Evolutionary conservation across 2,113 vertebrate species (phyloP), one percentile per base, ranked within the genome.

Genomic region (Struthidea cinerea): DNA sequence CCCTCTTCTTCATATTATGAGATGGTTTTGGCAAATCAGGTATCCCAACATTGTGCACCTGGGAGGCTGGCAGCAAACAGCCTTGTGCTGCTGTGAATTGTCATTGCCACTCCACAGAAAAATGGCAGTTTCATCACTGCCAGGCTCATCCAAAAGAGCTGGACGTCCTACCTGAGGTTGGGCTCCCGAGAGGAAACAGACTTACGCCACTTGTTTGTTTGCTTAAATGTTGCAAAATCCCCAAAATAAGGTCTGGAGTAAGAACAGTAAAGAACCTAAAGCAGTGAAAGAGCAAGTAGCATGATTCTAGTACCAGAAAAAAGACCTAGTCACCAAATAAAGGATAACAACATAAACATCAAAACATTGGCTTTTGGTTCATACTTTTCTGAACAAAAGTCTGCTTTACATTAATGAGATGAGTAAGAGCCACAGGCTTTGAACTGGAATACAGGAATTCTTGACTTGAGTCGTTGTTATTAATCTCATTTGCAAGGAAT

Each of bases 41-140:
- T 21, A 13, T 23, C 37, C 28, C 23, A 19, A 5, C 0, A 1
- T 0, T 32, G 24, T 52, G 16, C 11, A 41, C 12, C 49, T 11
- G 15, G 6, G 41, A 70, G 35, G 14, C 56, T 70, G 75, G 24
- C 14, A 39, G 47, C 6, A 11, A 26, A 37, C 26, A 89, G 27
- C 28, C 32, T 47, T 19, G 15, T 27, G 4, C 35, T 35, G 0
- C 55, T 61, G 35, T 32, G 65, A 74, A 15, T 61, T 73, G 17
- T 46, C 32, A 7, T 16, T 73, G 50, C 13, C 65, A 28, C 24
- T 39, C 19, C 49, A 12, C 26, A 89, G 55, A 73, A 77, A 55
- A 65, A n/a, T 7, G 27, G 26, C 22, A 41, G 4, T 9, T 69
- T 23, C 32, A 7, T 26, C 64, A 13, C 12, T 6, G 1, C 44